A percentile compares a stretch with the other conserved stretches of the same genome.
Evolutionary conservation across 2,113 vertebrate genomes (phyloP).

Genomic region (Cyanoramphus novaezelandiae): DNA sequence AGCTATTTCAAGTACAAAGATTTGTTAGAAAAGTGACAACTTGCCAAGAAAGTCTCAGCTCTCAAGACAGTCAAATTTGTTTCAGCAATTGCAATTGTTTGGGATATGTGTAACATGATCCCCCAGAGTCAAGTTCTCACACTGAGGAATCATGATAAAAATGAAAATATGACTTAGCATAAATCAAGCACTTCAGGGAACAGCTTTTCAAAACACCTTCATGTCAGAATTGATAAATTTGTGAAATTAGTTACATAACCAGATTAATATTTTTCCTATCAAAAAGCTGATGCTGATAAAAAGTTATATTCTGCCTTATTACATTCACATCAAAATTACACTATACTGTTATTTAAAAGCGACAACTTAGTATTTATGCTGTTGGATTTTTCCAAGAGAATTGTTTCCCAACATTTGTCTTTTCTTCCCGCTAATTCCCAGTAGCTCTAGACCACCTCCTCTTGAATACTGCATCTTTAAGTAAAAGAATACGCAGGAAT

Average conservation of each 20-base stretch:
- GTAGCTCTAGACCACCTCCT: neutral
- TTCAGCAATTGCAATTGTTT: slow-evolving; percentile 14
- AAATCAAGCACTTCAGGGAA: neutral
- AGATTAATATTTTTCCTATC: neutral
- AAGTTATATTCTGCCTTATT: neutral
- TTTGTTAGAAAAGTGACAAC: slow-evolving; percentile 33
- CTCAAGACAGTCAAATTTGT: slow-evolving; percentile 19
- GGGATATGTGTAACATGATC: neutral
- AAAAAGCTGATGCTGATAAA: neutral
- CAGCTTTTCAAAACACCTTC: neutral
- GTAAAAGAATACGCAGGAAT: neutral
- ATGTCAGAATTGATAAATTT: neutral
- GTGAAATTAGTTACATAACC: neutral
- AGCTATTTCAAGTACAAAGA: slow-evolving; percentile 24
- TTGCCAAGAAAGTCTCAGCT: slow-evolving; percentile 39
- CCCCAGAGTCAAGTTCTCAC: slow-evolving; percentile 5
- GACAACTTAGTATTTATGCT: neutral
- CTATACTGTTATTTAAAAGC: neutral
- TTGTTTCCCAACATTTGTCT: neutral
- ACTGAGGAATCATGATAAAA: neutral
- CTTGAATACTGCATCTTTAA: neutral
- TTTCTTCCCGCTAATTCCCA: neutral
- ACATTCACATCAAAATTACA: neutral
- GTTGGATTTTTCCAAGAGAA: neutral
- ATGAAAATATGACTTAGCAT: slow-evolving; percentile 24